Evolutionary conservation across 2,888 invertebrate genomes (phyloP), one percentile per base, ranked within the genome.

Genomic region (Pristionchus entomophagus): DNA sequence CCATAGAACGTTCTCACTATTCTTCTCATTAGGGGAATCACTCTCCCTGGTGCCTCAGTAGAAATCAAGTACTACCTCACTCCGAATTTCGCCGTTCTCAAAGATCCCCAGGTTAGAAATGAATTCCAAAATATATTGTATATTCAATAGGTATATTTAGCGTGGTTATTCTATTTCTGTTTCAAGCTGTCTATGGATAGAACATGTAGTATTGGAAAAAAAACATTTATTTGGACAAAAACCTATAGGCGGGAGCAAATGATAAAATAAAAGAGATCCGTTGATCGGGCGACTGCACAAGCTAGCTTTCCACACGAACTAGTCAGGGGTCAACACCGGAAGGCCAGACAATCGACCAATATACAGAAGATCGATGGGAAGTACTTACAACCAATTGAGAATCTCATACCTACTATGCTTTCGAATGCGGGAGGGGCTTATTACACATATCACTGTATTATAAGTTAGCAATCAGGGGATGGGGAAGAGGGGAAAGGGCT

Each of bases 21-120:
- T 89, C 95, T 98, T 65, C 91, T 99, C 89, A 96, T 98, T 45
- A 95, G 98, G 41, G 98, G 98, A 0, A 96, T 97, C 65, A 98
- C 97, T 0, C 95, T 99, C 53, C 97, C 97, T 0, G 99, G 99
- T 17, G 97, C 98, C 0, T 96, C 96, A 0, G 96, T 96, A 91
- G 99, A 99, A 17, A 97, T 99, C 88, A 95, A 96, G 91, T 99
- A 98, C 94, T 99, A 99, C 94, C 95, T 99, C 83, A 97, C 96
- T 93, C 99, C 99, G 0, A 97, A 98, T 94, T 98, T 98, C 92
- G 96, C 96, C 92, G 96, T 96, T 87, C 96, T 98, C 88, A 96
- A 96, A 19, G 96, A 97, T 92, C 96, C 97, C 0, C 96, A 96
- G 95, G 97, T 96, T 94, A 85, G 88, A 59, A 56, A 5, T 10